Percentiles rank a stretch among this genome's conserved stretches.
Evolutionary conservation across 2,113 vertebrate genomes (phyloP).

Genomic region (Rhynchopsitta pachyrhyncha): DNA sequence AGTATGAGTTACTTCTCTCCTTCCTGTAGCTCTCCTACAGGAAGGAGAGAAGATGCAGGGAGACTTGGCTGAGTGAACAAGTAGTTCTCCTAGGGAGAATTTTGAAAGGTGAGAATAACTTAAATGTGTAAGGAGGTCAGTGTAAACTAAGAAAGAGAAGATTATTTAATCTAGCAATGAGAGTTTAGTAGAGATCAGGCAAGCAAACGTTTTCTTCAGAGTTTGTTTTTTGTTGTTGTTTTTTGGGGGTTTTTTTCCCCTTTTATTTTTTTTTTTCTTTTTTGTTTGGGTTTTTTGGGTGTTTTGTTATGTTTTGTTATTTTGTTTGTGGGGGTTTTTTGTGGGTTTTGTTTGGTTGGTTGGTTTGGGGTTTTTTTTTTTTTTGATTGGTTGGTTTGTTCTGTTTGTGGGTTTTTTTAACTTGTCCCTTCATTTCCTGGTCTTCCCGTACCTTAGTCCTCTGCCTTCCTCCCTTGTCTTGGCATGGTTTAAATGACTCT

Average conservation of each 20-base stretch:
- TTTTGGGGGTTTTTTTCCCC: fast-evolving
- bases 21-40: background rate
- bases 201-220: background rate
- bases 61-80: background rate
- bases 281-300: background rate
- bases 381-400: background rate
- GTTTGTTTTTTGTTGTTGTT: background rate
- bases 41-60: background rate
- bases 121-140: background rate
- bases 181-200: background rate
- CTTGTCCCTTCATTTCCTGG: background rate
- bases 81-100: background rate
- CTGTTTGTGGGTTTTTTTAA: background rate
- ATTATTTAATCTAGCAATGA: background rate
- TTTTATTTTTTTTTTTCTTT: background rate
- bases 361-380: background rate
- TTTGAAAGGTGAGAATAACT: background rate
- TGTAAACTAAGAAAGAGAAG: background rate
- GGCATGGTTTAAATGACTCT: background rate
- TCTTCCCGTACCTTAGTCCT: background rate
- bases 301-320: too few species aligned
- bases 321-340: background rate
- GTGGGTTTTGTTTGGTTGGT: background rate
- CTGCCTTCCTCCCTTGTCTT: background rate
- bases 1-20: background rate